Percentiles rank a stretch among this genome's conserved stretches.
These are phyloP conservation scores for Cryptus viduatorius DNA, from an alignment of 2,888 invertebrate genomes.

Conservation along the genomic window DNA sequence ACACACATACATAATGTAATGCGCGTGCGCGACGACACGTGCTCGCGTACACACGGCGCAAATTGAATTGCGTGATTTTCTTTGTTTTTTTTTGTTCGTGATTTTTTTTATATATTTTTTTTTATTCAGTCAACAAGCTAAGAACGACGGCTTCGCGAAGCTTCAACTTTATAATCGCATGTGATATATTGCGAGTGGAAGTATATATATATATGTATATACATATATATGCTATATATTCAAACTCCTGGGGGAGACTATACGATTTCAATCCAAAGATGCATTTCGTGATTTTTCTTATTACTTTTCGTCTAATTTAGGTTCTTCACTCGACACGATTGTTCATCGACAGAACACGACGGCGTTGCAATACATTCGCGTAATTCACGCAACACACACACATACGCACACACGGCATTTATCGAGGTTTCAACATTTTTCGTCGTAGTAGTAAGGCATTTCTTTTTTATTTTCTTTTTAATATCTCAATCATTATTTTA, in stretches of 20 bases:
- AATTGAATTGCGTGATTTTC: slow-evolving; percentile 9
- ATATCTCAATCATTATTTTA: slow-evolving; percentile 39
- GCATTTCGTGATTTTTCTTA: slow-evolving; percentile 59
- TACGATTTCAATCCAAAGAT: slow-evolving; percentile 61
- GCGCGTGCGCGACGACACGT: slow-evolving; percentile 7
- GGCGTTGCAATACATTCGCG: slow-evolving; percentile 31
- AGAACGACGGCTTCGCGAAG: slow-evolving; percentile 23
- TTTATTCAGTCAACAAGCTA: slow-evolving; percentile 9
- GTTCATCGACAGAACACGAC: slow-evolving; percentile 21
- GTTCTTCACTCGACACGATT: slow-evolving; percentile 38
- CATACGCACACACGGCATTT: slow-evolving; percentile 19
- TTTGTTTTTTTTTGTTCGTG: slow-evolving; percentile 17
- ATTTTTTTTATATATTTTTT: slow-evolving; percentile 18
- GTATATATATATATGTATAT: slow-evolving; percentile 41
- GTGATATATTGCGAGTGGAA: slow-evolving; percentile 38
- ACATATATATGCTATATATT: slow-evolving; percentile 16
- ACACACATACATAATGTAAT: background rate
- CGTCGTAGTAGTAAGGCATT: background rate
- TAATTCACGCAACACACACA: slow-evolving; percentile 16
- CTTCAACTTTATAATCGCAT: slow-evolving; percentile 46
- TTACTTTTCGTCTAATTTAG: slow-evolving; percentile 36
- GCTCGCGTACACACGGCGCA: slow-evolving; percentile 2
- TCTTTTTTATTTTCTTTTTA: background rate
- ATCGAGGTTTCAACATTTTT: slow-evolving; percentile 2
- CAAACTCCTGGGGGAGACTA: slow-evolving; percentile 12